A percentile compares a stretch with the other conserved stretches of the same genome.
These are phyloP conservation scores for Drosophila auraria DNA, from an alignment of 1,140 invertebrate genomes.

Conservation along the genomic window DNA sequence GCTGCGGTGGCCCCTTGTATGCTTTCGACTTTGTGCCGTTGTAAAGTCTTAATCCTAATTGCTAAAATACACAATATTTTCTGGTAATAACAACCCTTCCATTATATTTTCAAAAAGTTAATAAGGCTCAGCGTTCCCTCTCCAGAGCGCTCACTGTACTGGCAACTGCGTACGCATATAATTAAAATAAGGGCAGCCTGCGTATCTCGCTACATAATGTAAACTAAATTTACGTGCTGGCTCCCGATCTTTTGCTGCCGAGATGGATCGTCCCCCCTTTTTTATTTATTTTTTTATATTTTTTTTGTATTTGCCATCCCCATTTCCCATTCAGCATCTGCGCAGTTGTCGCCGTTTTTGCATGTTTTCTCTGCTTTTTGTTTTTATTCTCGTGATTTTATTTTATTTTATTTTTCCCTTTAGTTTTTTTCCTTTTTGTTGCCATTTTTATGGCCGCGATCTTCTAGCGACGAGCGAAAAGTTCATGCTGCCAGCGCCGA, in stretches of 20 bases:
- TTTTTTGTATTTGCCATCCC: slow-evolving; percentile 33
- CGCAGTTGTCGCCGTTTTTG: slow-evolving; percentile 76
- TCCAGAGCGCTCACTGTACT: neutral
- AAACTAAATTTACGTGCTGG: slow-evolving; percentile 76
- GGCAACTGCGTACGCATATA: slow-evolving; percentile 37
- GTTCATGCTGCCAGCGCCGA: slow-evolving; percentile 52
- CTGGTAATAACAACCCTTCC: neutral
- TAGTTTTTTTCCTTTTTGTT: slow-evolving; percentile 47
- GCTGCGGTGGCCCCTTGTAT: too few relatives aligned
- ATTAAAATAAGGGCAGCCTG: slow-evolving; percentile 45
- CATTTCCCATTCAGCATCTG: slow-evolving; percentile 66
- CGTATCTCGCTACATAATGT: slow-evolving; percentile 57
- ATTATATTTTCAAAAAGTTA: neutral
- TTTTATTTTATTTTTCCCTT: slow-evolving; percentile 30
- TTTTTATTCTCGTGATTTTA: slow-evolving; percentile 48
- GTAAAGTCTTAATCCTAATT: too few relatives aligned
- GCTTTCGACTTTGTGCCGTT: too few relatives aligned
- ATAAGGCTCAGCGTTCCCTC: neutral
- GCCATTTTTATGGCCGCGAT: slow-evolving; percentile 68
- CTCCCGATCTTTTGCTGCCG: slow-evolving; percentile 24
- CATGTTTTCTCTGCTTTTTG: slow-evolving; percentile 56
- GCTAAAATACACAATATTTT: neutral
- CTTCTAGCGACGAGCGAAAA: slow-evolving; percentile 73
- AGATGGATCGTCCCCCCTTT: slow-evolving; percentile 25
- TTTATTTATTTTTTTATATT: slow-evolving; percentile 15